Evolutionary conservation across 2,113 vertebrate species (phyloP), one percentile per base, ranked within the genome.

Genomic region (Zingel zingel): DNA sequence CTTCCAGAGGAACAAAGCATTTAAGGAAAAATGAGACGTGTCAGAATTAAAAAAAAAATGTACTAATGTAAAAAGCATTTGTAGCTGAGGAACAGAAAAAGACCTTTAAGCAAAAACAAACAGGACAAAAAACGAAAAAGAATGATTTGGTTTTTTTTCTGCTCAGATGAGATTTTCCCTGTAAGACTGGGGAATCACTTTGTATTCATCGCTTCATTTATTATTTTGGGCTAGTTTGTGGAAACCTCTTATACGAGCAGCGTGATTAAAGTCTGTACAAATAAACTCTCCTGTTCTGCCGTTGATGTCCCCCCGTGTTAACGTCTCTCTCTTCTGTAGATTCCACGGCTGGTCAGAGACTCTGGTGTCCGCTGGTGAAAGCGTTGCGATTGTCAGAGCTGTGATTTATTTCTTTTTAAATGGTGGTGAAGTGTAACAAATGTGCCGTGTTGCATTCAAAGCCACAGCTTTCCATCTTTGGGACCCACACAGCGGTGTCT

Each of bases 391-490:
- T 48, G 62, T 23, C 50, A 12, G 30, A 51, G 51, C 14, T 0
- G 30, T 81, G 77, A 77, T 67, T 74, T 54, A 73, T 87, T 67
- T 63, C n/a, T 58, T 73, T 64, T 63, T 53, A 47, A 83, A 73
- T 18, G 67, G 27, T n/a, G 81, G 0, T 58, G 77, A 83, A 47
- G 51, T 51, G 48, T 27, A 13, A 47, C 65, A 21, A 84, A 84
- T 74, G 72, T 63, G n/a, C 65, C 66, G 47, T 45, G 76, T 1
- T 62, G 66, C 85, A 10, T 84, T 87, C 85, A 84, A 53, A 68
- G 81, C 8, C 65, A 2, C 59, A 6, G 2, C 58, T 50, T 25
- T 15, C 47, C 30, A 6, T 21, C 30, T 5, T 43, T 6, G 5
- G 48, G 48, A 65, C 59, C 18, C 21, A 2, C 5, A 62, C 63